These are phyloP conservation scores for Saccopteryx leptura DNA, from an alignment of 2,113 vertebrate genomes.

Conservation along the genomic window DNA sequence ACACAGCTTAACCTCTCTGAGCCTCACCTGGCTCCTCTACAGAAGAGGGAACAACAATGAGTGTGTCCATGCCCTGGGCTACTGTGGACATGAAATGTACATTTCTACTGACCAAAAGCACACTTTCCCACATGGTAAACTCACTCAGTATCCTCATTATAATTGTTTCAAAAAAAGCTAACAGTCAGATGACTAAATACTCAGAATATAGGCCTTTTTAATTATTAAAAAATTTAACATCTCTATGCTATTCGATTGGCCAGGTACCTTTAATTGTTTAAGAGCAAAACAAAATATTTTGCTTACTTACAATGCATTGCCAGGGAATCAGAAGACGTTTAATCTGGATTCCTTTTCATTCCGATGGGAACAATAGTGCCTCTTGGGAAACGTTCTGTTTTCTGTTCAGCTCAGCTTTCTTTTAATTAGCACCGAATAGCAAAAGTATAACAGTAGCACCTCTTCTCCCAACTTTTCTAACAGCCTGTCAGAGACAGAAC, in stretches of 20 bases:
- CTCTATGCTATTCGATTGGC: neutral
- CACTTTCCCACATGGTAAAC: neutral
- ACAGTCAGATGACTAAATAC: fast-evolving
- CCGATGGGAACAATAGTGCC: constrained; percentile 70
- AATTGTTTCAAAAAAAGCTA: neutral
- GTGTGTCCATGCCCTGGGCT: too few relatives aligned
- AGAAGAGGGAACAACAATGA: neutral
- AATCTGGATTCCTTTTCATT: constrained; percentile 60
- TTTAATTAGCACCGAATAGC: constrained; percentile 91
- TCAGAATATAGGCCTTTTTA: neutral
- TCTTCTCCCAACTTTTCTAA: constrained; percentile 85
- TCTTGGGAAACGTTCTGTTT: neutral
- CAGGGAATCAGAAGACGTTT: neutral
- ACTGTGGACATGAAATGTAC: fast-evolving
- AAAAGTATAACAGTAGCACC: constrained; percentile 87
- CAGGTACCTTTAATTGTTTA: neutral
- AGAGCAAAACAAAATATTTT: neutral
- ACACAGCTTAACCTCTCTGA: neutral
- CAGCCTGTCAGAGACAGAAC: constrained; percentile 87
- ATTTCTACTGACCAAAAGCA: neutral
- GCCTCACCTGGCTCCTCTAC: neutral
- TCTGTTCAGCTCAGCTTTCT: constrained; percentile 73
- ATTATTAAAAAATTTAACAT: fast-evolving
- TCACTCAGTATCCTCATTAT: neutral
- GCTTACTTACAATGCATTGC: neutral